Evolutionary conservation across 2,888 invertebrate species (phyloP).

Genomic region (Phengaris alcon): DNA sequence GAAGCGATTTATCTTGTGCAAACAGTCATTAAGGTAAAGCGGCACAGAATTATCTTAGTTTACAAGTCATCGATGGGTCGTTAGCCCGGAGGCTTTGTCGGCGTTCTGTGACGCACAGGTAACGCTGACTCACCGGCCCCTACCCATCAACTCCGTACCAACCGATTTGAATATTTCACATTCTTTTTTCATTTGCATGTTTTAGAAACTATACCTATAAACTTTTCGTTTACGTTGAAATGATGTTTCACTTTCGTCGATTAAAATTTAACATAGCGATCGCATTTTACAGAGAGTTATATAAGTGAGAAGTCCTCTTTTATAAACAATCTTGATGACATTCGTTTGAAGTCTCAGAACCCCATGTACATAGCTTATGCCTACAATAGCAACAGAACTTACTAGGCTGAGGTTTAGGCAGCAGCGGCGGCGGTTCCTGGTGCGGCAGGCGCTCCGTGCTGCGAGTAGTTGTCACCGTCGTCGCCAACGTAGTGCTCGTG

Average conservation of each 20-base stretch:
- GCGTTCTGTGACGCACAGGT: conserved; percentile 10
- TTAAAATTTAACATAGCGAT: not conserved
- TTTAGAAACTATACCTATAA: conserved; percentile 12
- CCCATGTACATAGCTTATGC: no score
- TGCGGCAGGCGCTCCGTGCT: conserved; percentile 41
- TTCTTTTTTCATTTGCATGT: conserved; percentile 15
- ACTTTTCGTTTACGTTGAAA: not conserved
- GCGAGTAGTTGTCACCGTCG: conserved; percentile 41
- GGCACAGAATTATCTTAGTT: not conserved
- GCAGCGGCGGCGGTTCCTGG: conserved; percentile 35
- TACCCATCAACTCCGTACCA: conserved; percentile 2
- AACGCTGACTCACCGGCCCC: conserved; percentile 11
- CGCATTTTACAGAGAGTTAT: no score
- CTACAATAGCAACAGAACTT: not conserved
- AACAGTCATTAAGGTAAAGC: conserved; percentile 2
- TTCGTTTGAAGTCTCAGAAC: no score
- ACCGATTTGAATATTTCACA: conserved; percentile 21
- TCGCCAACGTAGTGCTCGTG: conserved; percentile 46
- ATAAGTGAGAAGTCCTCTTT: no score
- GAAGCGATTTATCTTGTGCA: conserved; percentile 2
- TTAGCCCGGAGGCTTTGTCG: conserved; percentile 27
- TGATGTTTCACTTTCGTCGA: conserved; percentile 15
- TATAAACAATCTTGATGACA: no score
- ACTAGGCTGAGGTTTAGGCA: conserved; percentile 11
- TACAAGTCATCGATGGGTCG: conserved; percentile 18